Evolutionary conservation across 2,113 vertebrate genomes (phyloP).

Genomic region (Panurus biarmicus): DNA sequence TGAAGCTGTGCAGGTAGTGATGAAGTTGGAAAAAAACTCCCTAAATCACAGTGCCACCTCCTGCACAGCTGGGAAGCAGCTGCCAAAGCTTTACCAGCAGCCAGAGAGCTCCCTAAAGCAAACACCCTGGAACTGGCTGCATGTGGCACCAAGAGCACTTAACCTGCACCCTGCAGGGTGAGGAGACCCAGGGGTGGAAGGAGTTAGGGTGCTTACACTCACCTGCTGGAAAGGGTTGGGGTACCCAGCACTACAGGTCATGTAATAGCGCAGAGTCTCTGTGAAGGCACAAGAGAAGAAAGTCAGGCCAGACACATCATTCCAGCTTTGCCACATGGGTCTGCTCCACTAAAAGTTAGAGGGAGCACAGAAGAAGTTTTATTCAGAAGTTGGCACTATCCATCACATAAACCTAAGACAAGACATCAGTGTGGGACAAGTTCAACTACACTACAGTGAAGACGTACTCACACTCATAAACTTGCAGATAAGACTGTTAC

Average conservation of each 20-base stretch:
- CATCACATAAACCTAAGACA: background rate
- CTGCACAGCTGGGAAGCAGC: background rate
- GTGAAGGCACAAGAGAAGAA: background rate
- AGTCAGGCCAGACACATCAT: background rate
- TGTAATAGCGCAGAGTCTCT: conserved; percentile 91
- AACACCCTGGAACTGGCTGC: background rate
- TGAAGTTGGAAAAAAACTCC: background rate
- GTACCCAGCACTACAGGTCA: conserved; percentile 80
- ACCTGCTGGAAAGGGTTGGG: conserved; percentile 97
- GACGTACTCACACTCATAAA: rapidly evolving
- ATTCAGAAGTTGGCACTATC: background rate
- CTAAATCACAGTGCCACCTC: background rate
- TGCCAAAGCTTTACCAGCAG: background rate
- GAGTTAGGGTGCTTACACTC: background rate
- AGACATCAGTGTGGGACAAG: background rate
- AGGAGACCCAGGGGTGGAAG: background rate
- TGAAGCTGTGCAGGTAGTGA: background rate
- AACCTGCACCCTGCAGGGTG: background rate
- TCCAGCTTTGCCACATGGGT: background rate
- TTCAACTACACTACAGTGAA: background rate
- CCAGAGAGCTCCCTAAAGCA: background rate
- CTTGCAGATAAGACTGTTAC: background rate
- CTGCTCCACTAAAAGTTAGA: background rate
- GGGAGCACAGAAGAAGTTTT: background rate
- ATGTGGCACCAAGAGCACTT: background rate